Evolutionary conservation across 1,140 invertebrate genomes (phyloP).

Genomic region (Drosophila arawakana): DNA sequence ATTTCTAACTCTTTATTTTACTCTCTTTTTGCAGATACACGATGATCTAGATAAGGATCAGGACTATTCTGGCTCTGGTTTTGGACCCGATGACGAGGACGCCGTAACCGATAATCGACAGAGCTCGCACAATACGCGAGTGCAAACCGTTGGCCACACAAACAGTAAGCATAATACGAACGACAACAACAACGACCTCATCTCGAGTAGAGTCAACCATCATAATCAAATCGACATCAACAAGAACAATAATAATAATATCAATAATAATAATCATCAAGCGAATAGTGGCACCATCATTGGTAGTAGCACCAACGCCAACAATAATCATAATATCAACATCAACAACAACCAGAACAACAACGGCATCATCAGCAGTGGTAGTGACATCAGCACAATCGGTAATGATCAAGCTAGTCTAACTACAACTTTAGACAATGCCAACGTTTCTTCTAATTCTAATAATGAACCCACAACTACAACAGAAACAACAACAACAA

Average conservation of each 20-base stretch:
- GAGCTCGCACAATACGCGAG: constrained; percentile 66
- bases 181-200: constrained; percentile 78
- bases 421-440: constrained; percentile 42
- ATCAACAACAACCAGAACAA: constrained; percentile 65
- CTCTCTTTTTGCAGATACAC: constrained; percentile 82
- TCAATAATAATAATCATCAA: constrained; percentile 74
- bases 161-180: constrained; percentile 80
- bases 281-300: constrained; percentile 84
- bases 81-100: constrained; percentile 89
- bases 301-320: constrained; percentile 81
- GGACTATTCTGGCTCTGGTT: constrained; percentile 89
- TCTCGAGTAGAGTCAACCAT: constrained; percentile 75
- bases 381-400: constrained; percentile 83
- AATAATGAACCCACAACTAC: constrained; percentile 26
- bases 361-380: constrained; percentile 80
- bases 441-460: constrained; percentile 28
- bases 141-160: constrained; percentile 64
- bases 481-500: constrained; percentile 25
- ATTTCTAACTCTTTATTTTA: background rate
- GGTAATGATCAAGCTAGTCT: constrained; percentile 82
- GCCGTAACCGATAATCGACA: constrained; percentile 71
- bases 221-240: constrained; percentile 75
- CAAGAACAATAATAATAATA: constrained; percentile 67
- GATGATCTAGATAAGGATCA: constrained; percentile 86
- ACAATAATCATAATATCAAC: constrained; percentile 53